phyloP scores from a whole-genome alignment of 2,113 vertebrate species.

The Gnathochromis pfefferi region DNA sequence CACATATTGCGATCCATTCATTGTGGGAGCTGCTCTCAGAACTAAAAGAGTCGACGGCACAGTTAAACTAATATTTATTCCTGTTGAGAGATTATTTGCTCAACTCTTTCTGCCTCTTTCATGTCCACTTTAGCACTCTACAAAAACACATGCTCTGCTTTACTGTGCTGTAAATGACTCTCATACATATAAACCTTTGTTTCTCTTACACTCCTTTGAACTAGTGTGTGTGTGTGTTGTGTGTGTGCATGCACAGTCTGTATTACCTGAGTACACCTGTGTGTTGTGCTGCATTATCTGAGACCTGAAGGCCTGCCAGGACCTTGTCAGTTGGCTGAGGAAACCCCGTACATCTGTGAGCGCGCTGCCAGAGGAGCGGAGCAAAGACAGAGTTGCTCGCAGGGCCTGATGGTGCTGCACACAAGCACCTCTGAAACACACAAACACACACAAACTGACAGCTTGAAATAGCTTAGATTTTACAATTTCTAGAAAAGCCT shows the following conservation, averaged over 20 bases:
- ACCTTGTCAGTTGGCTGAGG: conserved; percentile 61
- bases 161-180: not conserved
- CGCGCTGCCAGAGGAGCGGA: conserved; percentile 63
- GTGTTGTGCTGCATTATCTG: conserved; percentile 29
- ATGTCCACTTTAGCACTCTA: not conserved
- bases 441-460: not conserved
- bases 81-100: conserved; percentile 6
- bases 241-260: not conserved
- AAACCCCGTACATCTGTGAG: conserved; percentile 71
- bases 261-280: conserved; percentile 53
- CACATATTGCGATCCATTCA: not conserved
- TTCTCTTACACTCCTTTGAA: not conserved
- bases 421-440: conserved; percentile 64
- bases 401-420: conserved; percentile 63
- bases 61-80: conserved; percentile 39
- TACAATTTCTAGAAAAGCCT: not conserved
- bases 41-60: not conserved
- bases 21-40: not conserved
- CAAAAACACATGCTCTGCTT: not conserved
- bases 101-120: not conserved
- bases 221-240: not conserved
- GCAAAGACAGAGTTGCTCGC: conserved; percentile 55
- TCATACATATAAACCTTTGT: not conserved
- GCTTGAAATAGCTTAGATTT: not conserved
- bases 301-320: conserved; percentile 56